These are phyloP conservation scores for Danio choprae DNA, from an alignment of 2,797 vertebrate species.

Conservation along the genomic window DNA sequence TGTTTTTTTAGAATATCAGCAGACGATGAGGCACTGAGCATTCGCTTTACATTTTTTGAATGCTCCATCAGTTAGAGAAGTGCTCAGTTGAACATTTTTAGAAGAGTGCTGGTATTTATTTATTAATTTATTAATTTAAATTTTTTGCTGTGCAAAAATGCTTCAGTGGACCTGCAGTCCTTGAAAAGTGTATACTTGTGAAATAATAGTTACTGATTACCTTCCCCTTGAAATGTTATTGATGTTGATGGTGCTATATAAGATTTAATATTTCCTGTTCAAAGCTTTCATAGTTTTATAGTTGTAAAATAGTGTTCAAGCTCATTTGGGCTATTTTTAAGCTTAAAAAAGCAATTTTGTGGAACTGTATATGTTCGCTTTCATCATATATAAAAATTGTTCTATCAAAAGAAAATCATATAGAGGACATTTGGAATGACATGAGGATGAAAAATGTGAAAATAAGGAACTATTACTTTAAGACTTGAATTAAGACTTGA, in stretches of 20 bases:
- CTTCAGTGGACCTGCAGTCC: too few species aligned
- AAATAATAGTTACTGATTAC: not conserved
- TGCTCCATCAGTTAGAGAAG: too few species aligned
- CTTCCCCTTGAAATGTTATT: not conserved
- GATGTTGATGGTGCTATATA: not conserved
- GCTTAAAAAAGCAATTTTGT: too few species aligned
- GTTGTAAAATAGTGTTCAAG: not conserved
- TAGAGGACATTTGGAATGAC: not conserved
- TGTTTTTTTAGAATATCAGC: too few species aligned
- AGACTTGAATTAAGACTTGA: not conserved
- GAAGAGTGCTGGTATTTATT: too few species aligned
- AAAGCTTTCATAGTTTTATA: not conserved
- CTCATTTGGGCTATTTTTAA: not conserved
- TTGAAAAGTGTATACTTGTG: too few species aligned
- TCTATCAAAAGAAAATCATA: not conserved
- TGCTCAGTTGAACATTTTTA: too few species aligned
- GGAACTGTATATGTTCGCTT: too few species aligned
- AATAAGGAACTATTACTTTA: constrained; percentile 17
- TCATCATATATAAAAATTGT: not conserved
- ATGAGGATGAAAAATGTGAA: not conserved
- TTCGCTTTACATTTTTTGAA: too few species aligned
- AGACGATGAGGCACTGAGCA: too few species aligned
- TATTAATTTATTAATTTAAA: too few species aligned
- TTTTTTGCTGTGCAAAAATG: too few species aligned
- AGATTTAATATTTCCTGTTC: not conserved